Base-by-base conservation (phyloP, 2,797 vertebrate species). In the Paedocypris micromegethes region DNA sequence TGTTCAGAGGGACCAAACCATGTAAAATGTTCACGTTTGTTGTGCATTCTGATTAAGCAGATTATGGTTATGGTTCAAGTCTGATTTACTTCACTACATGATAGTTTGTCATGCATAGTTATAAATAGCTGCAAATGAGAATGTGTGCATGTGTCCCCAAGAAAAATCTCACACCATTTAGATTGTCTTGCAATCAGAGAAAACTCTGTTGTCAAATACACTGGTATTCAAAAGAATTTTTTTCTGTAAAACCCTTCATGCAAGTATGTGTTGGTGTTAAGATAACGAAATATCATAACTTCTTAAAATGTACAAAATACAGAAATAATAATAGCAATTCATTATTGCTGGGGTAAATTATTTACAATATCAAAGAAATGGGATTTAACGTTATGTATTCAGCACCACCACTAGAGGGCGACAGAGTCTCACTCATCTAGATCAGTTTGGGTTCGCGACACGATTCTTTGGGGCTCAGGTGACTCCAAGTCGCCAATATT, bases 171-270 rank as follows among this genome's bases (percentile, higher is more conserved):
- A 72, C 54, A 57, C 55, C n/a, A 37, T 66, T 53, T 57, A 57
- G 73, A 76, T 76, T 79, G 77, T 79, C 74, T 76, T 68, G 74
- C 66, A 75, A 68, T 66, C 46, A 74, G 64, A 70, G 49, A 72
- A 59, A 64, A 37, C 5, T 66, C 60, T 75, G 58, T 56, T n/a
- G 64, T 70, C 8, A 65, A 52, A 56, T 53, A 44, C 23, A 23
- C 23, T 23, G 23, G 23, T 23, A 23, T 23, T 23, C 23, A 23
- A 23, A 23, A 23, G 23, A 23, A 23, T 72, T 57, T 2, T 7
- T 52, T 23, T 23, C 23, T 23, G 23, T 23, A 23, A 23, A 23
- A 63, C 6, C 58, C 37, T 43, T 70, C 67, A 70, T 74, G 72
- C 62, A 70, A 61, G 50, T 57, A 64, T 57, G 60, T 51, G 41